phyloP scores from a whole-genome alignment of 2,888 invertebrate genomes.

The Corythucha ciliata region DNA sequence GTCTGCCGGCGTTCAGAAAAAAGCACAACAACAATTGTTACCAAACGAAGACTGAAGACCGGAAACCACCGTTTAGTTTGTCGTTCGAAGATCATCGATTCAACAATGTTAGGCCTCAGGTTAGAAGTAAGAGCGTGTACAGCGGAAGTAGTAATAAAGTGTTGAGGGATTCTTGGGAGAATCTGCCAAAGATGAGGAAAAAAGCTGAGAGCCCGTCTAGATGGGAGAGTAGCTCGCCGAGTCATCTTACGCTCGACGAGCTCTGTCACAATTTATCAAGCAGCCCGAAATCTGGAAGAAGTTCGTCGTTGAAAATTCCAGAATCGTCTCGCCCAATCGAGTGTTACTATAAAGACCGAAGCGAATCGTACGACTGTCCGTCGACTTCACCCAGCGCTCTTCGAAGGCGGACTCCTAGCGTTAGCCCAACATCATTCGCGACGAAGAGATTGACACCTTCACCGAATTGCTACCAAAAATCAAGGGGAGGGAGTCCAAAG shows the following conservation, averaged over 20 bases:
- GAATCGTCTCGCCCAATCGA: slow-evolving; percentile 20
- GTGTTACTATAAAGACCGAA: slow-evolving; percentile 16
- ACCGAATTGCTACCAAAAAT: too few relatives aligned
- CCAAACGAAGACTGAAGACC: slow-evolving; percentile 17
- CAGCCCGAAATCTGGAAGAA: slow-evolving; percentile 14
- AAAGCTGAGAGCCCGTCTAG: slow-evolving; percentile 11
- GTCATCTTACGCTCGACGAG: slow-evolving; percentile 11
- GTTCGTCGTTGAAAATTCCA: slow-evolving; percentile 21
- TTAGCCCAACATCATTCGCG: slow-evolving; percentile 19
- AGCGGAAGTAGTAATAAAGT: slow-evolving; percentile 10
- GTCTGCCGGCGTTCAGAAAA: slow-evolving; percentile 12
- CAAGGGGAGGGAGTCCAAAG: too few relatives aligned
- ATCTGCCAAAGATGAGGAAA: slow-evolving; percentile 19
- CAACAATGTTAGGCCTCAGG: slow-evolving; percentile 8
- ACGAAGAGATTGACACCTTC: too few relatives aligned
- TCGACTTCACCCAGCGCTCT: slow-evolving; percentile 15
- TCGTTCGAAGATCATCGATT: slow-evolving; percentile 18
- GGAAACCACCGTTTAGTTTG: slow-evolving; percentile 13
- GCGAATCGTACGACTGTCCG: slow-evolving; percentile 20
- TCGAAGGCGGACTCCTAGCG: slow-evolving; percentile 14
- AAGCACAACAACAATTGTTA: too few relatives aligned
- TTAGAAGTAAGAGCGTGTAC: slow-evolving; percentile 7
- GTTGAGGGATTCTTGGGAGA: slow-evolving; percentile 19
- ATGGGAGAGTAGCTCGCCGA: slow-evolving; percentile 12
- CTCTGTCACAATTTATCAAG: slow-evolving; percentile 13